Evolutionary conservation across 1,140 invertebrate species (phyloP).

Genomic region (Venturia canescens): DNA sequence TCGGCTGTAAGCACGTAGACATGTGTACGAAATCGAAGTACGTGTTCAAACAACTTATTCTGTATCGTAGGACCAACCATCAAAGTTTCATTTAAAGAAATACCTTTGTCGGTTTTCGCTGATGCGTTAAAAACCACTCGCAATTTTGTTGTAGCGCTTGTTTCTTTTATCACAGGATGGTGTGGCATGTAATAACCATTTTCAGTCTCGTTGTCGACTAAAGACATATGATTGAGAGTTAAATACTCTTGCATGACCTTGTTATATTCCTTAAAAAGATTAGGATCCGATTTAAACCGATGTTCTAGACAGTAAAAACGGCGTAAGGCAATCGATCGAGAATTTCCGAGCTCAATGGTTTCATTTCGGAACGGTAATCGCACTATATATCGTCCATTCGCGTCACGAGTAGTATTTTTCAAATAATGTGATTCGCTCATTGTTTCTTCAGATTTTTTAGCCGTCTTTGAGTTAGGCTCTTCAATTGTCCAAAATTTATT

Average conservation of each 20-base stretch:
- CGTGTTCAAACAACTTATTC: neutral
- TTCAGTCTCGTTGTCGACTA: neutral
- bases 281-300: neutral
- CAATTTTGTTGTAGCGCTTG: constrained; percentile 4
- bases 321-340: constrained; percentile 2
- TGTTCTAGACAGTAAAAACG: constrained; percentile 31
- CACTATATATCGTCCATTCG: constrained; percentile 22
- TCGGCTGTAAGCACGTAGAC: constrained; percentile 5
- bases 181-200: constrained; percentile 25
- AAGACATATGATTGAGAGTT: constrained; percentile 5
- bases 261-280: neutral
- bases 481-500: constrained; percentile 43
- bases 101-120: constrained; percentile 20
- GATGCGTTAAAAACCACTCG: constrained; percentile 26
- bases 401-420: constrained; percentile 12
- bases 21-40: constrained; percentile 13
- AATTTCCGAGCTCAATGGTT: constrained; percentile 7
- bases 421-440: constrained; percentile 22
- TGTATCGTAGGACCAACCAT: constrained; percentile 18
- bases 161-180: constrained; percentile 16
- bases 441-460: constrained; percentile 6
- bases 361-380: constrained; percentile 26
- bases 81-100: constrained; percentile 18
- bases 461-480: neutral
- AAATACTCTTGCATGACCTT: constrained; percentile 22